Base-by-base conservation (phyloP, 2,797 vertebrate species). In the Ambastaia sidthimunki region DNA sequence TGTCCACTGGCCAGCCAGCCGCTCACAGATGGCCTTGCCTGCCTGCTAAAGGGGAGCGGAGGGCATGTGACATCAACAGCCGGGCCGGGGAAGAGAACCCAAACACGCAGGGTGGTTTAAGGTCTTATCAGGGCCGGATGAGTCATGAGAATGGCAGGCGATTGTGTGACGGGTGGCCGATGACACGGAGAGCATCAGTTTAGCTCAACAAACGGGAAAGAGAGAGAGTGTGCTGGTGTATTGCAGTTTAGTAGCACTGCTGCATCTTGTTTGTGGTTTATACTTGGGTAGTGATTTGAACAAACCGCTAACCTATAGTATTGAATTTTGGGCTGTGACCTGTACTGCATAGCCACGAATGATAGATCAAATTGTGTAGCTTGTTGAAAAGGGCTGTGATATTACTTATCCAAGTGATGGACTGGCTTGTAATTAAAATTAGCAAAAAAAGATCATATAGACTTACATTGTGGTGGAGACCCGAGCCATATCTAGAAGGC, bases 71-170 rank as follows among this genome's bases (percentile, higher is more conserved):
- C 44, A 62, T 78, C 13, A 71, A 52, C 76, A 62, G 67, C 55
- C 44, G 44, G 55, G 44, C 55, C 15, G 21, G 76, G 37, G 55
- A 71, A 59, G 57, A 62, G 67, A 77, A 77, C 54, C 66, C 75
- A 70, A 41, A 77, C 67, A 62, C 5, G 13, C 66, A 50, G 76
- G 66, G 66, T 78, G 66, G 66, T 78, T 78, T 34, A 68, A 71
- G 54, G 75, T 77, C 75, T 77, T 77, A 69, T 77, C 75, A 60
- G 76, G 67, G 55, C 48, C 28, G 25, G 15, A 70, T 71, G 76
- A 71, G 55, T 78, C 76, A 78, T 62, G 44, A 62, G 44, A 71
- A 78, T 78, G 67, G 44, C 67, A 70, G 67, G 41, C n/a, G n/a
- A 57, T 52, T 75, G 73, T 75, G 60, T 6, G 25, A 65, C 6